These are phyloP conservation scores for Druon quercuslanigerum DNA, from an alignment of 1,140 invertebrate species.

Conservation along the genomic window DNA sequence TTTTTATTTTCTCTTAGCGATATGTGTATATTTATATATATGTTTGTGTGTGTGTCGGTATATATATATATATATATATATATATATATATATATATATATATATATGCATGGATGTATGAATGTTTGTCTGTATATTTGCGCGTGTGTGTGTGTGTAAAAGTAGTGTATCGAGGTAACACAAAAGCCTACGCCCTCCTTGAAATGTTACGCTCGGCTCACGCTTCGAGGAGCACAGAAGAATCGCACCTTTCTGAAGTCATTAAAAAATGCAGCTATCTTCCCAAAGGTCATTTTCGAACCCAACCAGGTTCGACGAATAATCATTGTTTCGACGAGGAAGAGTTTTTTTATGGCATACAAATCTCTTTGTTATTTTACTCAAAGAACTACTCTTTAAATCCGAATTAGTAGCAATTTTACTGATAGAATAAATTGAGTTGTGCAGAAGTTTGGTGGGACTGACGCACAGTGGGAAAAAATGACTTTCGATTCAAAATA, in stretches of 20 bases:
- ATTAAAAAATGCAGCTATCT: constrained; percentile 56
- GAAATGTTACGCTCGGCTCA: constrained; percentile 72
- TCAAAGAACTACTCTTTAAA: no score
- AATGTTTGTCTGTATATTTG: no score
- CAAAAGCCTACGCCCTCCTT: constrained; percentile 63
- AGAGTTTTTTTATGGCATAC: background rate
- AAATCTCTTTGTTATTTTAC: no score
- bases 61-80: background rate
- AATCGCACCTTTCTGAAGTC: constrained; percentile 59
- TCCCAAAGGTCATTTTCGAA: constrained; percentile 53
- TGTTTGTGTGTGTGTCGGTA: background rate
- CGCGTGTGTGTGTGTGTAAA: no score
- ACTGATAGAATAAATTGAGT: no score
- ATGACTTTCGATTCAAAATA: no score
- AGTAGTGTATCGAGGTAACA: constrained; percentile 36
- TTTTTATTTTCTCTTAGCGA: constrained; percentile 44
- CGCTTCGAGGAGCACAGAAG: constrained; percentile 61
- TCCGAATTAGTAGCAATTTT: no score
- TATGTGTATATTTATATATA: background rate
- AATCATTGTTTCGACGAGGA: constrained; percentile 13
- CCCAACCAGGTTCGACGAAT: background rate
- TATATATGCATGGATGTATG: no score
- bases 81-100: no score
- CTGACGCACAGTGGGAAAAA: no score
- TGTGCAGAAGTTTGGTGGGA: no score